phyloP scores from a whole-genome alignment of 2,113 vertebrate genomes.

The Phaethon lepturus region DNA sequence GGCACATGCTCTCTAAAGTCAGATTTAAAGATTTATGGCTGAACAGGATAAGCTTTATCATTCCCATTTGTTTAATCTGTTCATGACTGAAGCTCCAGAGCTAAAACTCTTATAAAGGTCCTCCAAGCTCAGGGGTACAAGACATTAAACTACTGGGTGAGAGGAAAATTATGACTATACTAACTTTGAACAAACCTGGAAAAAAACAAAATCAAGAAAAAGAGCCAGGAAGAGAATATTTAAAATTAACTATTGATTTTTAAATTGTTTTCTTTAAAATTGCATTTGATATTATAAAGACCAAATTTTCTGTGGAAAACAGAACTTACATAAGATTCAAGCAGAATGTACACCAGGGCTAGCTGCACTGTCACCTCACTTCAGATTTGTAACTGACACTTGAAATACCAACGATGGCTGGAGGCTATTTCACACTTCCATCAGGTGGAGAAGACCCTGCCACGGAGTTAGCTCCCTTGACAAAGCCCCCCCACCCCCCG shows the following conservation, averaged over 20 bases:
- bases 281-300: not conserved
- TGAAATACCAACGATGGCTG: not conserved
- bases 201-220: not conserved
- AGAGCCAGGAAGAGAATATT: not conserved
- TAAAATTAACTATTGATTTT: not conserved
- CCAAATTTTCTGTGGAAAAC: not conserved
- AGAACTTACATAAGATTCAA: not conserved
- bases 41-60: not conserved
- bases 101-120: slow-evolving; percentile 2
- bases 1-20: not conserved
- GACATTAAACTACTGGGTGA: not conserved
- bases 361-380: not conserved
- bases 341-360: not conserved
- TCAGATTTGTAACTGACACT: not conserved
- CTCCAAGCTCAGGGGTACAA: not conserved
- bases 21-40: slow-evolving; percentile 25
- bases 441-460: not conserved
- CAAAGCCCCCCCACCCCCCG: not conserved
- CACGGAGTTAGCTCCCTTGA: not conserved
- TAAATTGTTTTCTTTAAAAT: not conserved
- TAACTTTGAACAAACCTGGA: not conserved
- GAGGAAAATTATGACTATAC: not conserved
- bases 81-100: not conserved
- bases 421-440: not conserved
- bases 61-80: slow-evolving; percentile 16